Evolutionary conservation across 2,113 vertebrate genomes (phyloP).

Genomic region (Amblyopsis rosae): DNA sequence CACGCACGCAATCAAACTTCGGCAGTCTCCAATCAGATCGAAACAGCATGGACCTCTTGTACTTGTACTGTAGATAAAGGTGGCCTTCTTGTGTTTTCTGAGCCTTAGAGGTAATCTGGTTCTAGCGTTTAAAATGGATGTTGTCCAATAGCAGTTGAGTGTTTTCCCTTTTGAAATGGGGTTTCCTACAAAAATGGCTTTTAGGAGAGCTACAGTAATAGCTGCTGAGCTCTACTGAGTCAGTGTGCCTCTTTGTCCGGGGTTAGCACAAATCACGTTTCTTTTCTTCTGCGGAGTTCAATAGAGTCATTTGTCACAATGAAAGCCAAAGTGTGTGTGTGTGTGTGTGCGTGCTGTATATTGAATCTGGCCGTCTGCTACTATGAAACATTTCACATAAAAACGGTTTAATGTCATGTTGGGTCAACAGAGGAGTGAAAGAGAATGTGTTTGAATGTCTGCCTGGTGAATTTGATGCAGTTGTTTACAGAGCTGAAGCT

Average conservation of each 20-base stretch:
- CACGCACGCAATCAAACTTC: slow-evolving; percentile 1
- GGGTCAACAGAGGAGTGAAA: not conserved
- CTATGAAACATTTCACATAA: not conserved
- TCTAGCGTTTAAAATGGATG: not conserved
- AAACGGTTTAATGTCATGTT: not conserved
- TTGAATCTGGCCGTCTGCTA: no score
- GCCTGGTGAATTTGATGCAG: not conserved
- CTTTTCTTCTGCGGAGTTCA: slow-evolving; percentile 1
- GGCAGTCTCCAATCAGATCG: slow-evolving; percentile 22
- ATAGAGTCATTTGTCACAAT: not conserved
- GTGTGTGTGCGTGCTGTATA: not conserved
- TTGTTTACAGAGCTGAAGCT: not conserved
- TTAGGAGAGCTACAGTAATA: not conserved
- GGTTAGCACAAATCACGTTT: not conserved
- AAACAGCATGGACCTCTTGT: slow-evolving; percentile 7
- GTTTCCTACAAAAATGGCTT: slow-evolving; percentile 2
- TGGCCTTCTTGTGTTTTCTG: not conserved
- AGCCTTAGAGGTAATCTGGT: not conserved
- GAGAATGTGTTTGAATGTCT: not conserved
- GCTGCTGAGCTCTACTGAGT: not conserved
- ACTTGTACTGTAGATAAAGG: not conserved
- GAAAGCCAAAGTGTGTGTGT: not conserved
- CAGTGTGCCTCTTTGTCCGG: not conserved
- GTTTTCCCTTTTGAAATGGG: not conserved
- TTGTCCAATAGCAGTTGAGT: not conserved